A percentile compares a stretch with the other conserved stretches of the same genome.
Evolutionary conservation across 2,888 invertebrate species (phyloP).

Genomic region (Philopedon plagiatum): DNA sequence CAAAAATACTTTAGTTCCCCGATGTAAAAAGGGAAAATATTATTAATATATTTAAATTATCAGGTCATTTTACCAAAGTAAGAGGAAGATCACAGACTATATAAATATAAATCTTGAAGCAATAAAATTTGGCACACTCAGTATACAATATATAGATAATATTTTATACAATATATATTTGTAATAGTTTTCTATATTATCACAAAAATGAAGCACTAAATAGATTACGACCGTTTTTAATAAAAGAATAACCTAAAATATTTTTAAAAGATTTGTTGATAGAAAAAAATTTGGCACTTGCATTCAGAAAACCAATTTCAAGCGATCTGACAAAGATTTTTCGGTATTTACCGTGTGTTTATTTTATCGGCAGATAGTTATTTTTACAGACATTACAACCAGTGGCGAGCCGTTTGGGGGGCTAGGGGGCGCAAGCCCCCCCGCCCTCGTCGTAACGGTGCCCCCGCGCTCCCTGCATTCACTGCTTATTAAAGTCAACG

Average conservation of each 20-base stretch:
- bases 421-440: no score
- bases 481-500: no score
- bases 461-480: no score
- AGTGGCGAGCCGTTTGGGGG: no score
- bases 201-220: constrained; percentile 5
- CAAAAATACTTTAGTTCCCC: no score
- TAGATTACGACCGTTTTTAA: background rate
- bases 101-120: constrained; percentile 18
- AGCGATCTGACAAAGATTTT: no score
- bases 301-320: background rate
- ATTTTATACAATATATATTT: constrained; percentile 6
- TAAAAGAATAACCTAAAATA: background rate
- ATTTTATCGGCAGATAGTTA: no score
- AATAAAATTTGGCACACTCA: constrained; percentile 26
- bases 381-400: no score
- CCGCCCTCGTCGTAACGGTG: no score
- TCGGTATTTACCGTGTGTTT: no score
- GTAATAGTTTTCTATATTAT: background rate
- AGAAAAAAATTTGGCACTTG: constrained; percentile 14
- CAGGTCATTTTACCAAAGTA: background rate
- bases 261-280: background rate
- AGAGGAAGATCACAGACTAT: constrained; percentile 26
- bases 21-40: no score
- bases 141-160: constrained; percentile 1
- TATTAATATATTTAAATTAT: no score